Evolutionary conservation across 2,888 invertebrate species (phyloP).

Genomic region (Drosophila histrio): DNA sequence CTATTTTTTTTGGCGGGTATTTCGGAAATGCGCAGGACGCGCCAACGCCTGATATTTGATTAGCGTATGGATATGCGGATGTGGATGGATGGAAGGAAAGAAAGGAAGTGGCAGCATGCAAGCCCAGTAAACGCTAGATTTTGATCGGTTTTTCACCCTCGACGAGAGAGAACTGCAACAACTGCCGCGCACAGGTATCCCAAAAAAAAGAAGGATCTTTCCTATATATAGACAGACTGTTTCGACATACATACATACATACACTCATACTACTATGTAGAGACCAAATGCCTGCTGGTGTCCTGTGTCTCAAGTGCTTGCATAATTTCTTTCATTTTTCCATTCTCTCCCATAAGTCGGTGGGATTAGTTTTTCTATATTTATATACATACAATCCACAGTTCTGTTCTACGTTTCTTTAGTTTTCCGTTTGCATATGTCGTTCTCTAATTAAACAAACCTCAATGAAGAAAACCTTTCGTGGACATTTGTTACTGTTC

Average conservation of each 20-base stretch:
- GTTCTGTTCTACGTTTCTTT: constrained; percentile 26
- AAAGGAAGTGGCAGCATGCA: constrained; percentile 55
- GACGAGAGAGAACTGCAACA: constrained; percentile 25
- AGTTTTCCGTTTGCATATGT: constrained; percentile 66
- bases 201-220: constrained; percentile 22
- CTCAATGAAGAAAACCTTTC: constrained; percentile 6
- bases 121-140: constrained; percentile 63
- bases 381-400: constrained; percentile 49
- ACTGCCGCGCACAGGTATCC: constrained; percentile 52
- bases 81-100: constrained; percentile 32
- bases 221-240: constrained; percentile 34
- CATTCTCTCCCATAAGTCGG: constrained; percentile 34
- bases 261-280: background rate
- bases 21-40: constrained; percentile 36
- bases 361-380: constrained; percentile 66
- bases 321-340: constrained; percentile 60
- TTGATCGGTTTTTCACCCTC: constrained; percentile 63
- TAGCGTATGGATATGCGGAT: constrained; percentile 64
- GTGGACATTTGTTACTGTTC: constrained; percentile 62
- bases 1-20: constrained; percentile 68
- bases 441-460: constrained; percentile 72
- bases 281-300: constrained; percentile 36
- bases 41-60: constrained; percentile 64
- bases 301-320: constrained; percentile 66
- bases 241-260: constrained; percentile 1